Evolutionary conservation across 2,888 invertebrate genomes (phyloP), one percentile per base, ranked within the genome.

Genomic region (Platycnemis pennipes): DNA sequence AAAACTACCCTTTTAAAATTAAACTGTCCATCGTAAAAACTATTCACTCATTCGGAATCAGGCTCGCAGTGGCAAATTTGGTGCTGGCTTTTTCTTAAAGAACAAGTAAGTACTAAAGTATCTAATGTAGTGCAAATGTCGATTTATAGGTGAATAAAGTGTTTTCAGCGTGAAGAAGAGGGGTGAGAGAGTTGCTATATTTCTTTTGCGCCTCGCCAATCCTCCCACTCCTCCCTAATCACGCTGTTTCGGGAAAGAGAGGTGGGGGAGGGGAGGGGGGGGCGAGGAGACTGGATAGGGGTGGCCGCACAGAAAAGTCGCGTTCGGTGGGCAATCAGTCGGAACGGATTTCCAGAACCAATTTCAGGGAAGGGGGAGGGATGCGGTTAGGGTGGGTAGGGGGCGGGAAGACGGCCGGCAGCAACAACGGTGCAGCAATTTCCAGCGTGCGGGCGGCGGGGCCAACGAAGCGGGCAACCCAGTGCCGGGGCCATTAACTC

Each of bases 341-440:
- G 87, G 45, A 87, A 87, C 87, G 87, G 87, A 87, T 87, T 87
- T 87, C 87, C 87, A 87, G 46, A 45, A 87, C 45, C 46, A 31
- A 87, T 37, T 87, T 87, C 26, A 26, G 45, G 45, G 13, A n/a
- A n/a, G 87, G 45, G 45, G 22, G n/a, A 13, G 45, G 26, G 87
- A 26, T 3, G 42, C 42, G n/a, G 77, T 13, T 5, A n/a, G n/a
- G 37, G 77, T 37, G 77, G 87, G 22, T 26, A n/a, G 7, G 37
- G 45, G 45, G 87, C 26, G 87, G 46, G 44, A 26, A 37, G 87
- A 45, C n/a, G 45, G 87, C 87, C 87, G n/a, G 87, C 46, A 87
- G 45, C 77, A 77, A 77, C 77, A 37, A 37, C 77, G 77, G 37
- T 46, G 46, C 87, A 11, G 45, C 87, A 87, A 87, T 46, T 87